Evolutionary conservation across 2,797 vertebrate species (phyloP), one percentile per base, ranked within the genome.

Genomic region (Scarus forsteni): DNA sequence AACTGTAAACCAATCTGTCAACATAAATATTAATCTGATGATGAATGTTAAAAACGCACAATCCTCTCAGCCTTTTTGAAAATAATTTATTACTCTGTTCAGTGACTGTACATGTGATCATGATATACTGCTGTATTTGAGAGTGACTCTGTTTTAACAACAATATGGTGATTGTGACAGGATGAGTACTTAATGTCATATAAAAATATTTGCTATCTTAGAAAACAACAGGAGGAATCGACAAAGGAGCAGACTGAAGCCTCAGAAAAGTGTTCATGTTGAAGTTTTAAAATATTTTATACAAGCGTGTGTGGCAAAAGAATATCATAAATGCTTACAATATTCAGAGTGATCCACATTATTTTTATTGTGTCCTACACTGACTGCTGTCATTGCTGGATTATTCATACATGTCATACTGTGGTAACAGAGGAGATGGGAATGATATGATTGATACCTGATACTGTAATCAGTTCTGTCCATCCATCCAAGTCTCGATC

Each of bases 61-160:
- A 15, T 60, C 39, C 55, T 67, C 58, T 70, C 51, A 78, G 66
- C 63, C 63, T 81, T 87, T 46, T 88, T 82, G 14, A 72, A 75
- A 44, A 86, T 75, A 40, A 81, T 88, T 71, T 81, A 90, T 81
- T 84, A 70, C 70, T 83, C 72, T 79, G 63, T 73, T 84, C 40
- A 65, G 46, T 66, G 62, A 73, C 49, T 78, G 69, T 85, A 76
- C 70, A 85, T 77, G 79, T 80, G 72, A 83, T 40, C 73, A 52
- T 65, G 60, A 40, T 69, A 80, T 61, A 81, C 61, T 70, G 62
- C 52, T 64, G 63, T 68, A 62, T 66, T 57, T 79, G 39, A 59
- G 65, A 53, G 75, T 80, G 51, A 61, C 53, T 65, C 75, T 81
- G 66, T 55, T 58, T 85, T 83, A 68, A 83, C 79, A 74, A 59